Evolutionary conservation across 2,113 vertebrate genomes (phyloP).

Genomic region (Myxocyprinus asiaticus): DNA sequence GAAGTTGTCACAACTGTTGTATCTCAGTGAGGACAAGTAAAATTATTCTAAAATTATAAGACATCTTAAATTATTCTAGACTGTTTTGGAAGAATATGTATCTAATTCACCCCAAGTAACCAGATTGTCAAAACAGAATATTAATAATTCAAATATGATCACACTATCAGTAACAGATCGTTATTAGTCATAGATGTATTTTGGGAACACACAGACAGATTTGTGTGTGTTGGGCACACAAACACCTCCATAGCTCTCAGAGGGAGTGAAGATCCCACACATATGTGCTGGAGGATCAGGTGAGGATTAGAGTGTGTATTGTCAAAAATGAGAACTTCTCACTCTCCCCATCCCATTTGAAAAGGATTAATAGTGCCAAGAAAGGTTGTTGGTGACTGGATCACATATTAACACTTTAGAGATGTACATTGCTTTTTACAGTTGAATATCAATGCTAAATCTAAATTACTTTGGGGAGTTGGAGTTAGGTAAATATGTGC

Average conservation of each 20-base stretch:
- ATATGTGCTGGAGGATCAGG: constrained; percentile 42
- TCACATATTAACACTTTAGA: constrained; percentile 21
- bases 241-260: constrained; percentile 30
- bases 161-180: constrained; percentile 43
- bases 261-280: constrained; percentile 34
- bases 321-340: neutral
- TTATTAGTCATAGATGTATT: constrained; percentile 47
- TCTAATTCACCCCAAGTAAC: neutral
- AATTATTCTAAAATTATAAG: no score
- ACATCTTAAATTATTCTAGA: neutral
- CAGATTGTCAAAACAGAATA: constrained; percentile 5
- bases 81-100: neutral
- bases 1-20: no score
- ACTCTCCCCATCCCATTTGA: neutral
- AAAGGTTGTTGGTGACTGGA: constrained; percentile 12
- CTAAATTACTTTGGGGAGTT: constrained; percentile 23
- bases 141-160: constrained; percentile 46
- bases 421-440: constrained; percentile 19
- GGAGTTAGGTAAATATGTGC: constrained; percentile 13
- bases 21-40: no score
- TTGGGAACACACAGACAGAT: constrained; percentile 38
- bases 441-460: constrained; percentile 25
- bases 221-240: constrained; percentile 29
- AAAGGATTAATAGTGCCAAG: constrained; percentile 11
- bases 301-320: constrained; percentile 32